Evolutionary conservation across 2,113 vertebrate genomes (phyloP).

Genomic region (Panurus biarmicus): DNA sequence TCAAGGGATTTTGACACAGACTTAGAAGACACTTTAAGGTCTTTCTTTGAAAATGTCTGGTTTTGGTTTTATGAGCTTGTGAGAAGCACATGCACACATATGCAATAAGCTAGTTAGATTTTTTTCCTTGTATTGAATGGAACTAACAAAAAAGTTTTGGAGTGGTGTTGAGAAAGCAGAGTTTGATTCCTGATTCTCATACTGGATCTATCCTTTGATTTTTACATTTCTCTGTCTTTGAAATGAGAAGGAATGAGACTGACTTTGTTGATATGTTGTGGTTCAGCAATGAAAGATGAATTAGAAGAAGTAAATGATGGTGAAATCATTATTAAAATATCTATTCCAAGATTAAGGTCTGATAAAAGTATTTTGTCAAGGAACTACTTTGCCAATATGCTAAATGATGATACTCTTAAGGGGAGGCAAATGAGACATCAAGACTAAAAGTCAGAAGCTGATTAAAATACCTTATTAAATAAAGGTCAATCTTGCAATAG

Average conservation of each 20-base stretch:
- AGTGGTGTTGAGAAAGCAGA: neutral
- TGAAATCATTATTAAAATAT: neutral
- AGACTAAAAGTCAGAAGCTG: constrained; percentile 18
- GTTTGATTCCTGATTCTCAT: neutral
- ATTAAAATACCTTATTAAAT: constrained; percentile 50
- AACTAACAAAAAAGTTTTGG: neutral
- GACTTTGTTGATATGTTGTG: neutral
- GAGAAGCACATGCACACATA: neutral
- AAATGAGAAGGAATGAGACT: neutral
- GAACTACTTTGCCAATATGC: neutral
- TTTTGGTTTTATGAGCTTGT: neutral
- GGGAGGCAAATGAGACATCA: constrained; percentile 9
- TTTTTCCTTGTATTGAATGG: neutral
- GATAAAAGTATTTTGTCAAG: neutral
- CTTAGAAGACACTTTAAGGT: neutral
- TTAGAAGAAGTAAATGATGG: neutral
- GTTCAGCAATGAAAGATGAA: neutral
- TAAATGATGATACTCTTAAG: neutral
- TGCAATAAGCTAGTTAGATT: neutral
- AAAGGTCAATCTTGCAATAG: constrained; percentile 30
- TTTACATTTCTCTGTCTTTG: neutral
- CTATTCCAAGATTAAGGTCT: neutral
- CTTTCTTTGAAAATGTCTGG: neutral
- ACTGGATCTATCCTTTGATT: neutral
- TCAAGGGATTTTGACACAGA: neutral